These are phyloP conservation scores for Arbacia lixula DNA, from an alignment of 53 echinoderm and acorn worm species.

Conservation along the genomic window DNA sequence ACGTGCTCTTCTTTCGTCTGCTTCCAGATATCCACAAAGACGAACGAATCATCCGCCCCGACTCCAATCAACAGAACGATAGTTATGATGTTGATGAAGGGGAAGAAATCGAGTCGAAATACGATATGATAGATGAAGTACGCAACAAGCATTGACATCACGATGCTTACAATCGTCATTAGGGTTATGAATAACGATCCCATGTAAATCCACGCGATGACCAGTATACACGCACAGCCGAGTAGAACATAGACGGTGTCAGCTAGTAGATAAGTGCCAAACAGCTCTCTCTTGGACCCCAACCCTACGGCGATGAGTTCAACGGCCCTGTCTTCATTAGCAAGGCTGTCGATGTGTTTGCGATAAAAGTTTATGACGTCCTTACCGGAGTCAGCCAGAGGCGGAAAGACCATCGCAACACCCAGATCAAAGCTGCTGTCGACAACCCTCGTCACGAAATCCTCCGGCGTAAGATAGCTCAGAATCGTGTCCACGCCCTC, in stretches of 20 bases:
- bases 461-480: neutral
- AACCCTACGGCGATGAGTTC: too few species aligned
- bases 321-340: too few species aligned
- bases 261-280: too few species aligned
- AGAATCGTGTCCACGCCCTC: neutral
- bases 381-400: neutral
- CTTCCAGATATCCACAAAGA: conserved; percentile 76
- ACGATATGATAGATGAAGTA: conserved; percentile 68
- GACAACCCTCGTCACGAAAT: neutral
- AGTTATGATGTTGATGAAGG: conserved; percentile 62
- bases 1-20: neutral
- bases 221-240: conserved; percentile 28
- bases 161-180: conserved; percentile 45
- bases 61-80: conserved; percentile 66
- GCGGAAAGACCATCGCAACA: neutral
- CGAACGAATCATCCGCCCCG: conserved; percentile 84
- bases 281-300: too few species aligned
- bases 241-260: conserved; percentile 58
- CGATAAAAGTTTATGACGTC: neutral
- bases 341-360: too few species aligned
- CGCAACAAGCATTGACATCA: conserved; percentile 61
- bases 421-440: neutral
- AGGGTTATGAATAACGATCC: conserved; percentile 67
- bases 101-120: conserved; percentile 62
- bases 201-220: conserved; percentile 70